phyloP scores from a whole-genome alignment of 2,113 vertebrate species.

The Tachysurus vachellii region DNA sequence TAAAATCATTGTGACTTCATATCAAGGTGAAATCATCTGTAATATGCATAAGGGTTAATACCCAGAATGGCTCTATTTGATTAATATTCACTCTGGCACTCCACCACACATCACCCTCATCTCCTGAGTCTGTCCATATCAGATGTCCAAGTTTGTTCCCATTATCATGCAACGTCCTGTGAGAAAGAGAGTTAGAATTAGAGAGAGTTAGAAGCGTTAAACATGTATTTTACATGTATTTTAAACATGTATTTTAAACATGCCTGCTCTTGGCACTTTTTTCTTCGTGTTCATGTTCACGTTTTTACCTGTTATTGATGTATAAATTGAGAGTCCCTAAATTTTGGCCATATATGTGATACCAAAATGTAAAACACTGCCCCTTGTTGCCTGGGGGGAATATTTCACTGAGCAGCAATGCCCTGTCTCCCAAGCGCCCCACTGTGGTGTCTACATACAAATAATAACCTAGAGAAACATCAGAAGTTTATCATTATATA shows the following conservation, averaged over 20 bases:
- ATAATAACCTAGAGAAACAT: constrained; percentile 65
- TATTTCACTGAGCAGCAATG: constrained; percentile 68
- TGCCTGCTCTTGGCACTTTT: not conserved
- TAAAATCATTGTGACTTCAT: not conserved
- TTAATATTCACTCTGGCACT: constrained; percentile 52
- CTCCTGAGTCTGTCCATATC: constrained; percentile 65
- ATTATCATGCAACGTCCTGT: constrained; percentile 58
- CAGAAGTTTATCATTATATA: not conserved
- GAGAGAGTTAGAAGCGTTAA: not conserved
- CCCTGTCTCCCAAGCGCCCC: constrained; percentile 62
- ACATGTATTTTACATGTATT: constrained; percentile 4
- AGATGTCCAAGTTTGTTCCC: constrained; percentile 57
- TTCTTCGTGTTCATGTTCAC: not conserved
- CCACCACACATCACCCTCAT: constrained; percentile 65
- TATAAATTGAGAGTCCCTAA: constrained; percentile 67
- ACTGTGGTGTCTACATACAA: constrained; percentile 71
- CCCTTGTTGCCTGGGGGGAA: constrained; percentile 60
- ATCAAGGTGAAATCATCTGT: not conserved
- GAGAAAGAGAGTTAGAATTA: not conserved
- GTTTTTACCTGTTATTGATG: constrained; percentile 67
- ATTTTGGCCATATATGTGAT: constrained; percentile 66
- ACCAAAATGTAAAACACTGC: constrained; percentile 74
- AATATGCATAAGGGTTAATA: constrained; percentile 47
- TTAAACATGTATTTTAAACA: not conserved
- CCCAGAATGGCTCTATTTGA: constrained; percentile 70